phyloP scores from a whole-genome alignment of 2,888 invertebrate species.

The Apotomis betuletana region DNA sequence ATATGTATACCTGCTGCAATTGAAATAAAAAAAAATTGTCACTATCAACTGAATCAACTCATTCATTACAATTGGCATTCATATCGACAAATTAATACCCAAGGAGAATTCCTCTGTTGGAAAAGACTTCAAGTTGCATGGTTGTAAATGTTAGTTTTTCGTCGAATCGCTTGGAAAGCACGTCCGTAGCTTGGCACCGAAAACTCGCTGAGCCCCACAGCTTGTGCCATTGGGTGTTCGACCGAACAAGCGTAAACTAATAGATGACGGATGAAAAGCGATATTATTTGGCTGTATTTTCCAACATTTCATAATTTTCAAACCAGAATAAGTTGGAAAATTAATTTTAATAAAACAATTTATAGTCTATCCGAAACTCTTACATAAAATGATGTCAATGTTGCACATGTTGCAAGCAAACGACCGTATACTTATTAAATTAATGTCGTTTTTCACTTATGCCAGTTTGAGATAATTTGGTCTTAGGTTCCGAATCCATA shows the following conservation, averaged over 20 bases:
- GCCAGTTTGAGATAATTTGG: too few relatives aligned
- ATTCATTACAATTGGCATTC: slow-evolving; percentile 23
- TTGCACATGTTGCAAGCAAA: too few relatives aligned
- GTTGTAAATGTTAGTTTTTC: slow-evolving; percentile 19
- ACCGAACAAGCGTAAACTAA: slow-evolving; percentile 6
- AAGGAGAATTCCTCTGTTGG: background rate
- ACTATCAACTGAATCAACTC: background rate
- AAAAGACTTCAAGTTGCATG: background rate
- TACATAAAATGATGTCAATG: too few relatives aligned
- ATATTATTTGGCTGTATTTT: too few relatives aligned
- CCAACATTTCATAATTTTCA: too few relatives aligned
- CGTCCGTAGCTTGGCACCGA: slow-evolving; percentile 15
- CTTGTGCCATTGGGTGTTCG: slow-evolving; percentile 27
- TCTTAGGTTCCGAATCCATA: too few relatives aligned
- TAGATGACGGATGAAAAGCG: too few relatives aligned
- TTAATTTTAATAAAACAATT: too few relatives aligned
- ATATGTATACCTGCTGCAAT: background rate
- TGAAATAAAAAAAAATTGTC: background rate
- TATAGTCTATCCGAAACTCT: too few relatives aligned
- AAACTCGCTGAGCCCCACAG: slow-evolving; percentile 28
- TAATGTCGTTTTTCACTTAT: too few relatives aligned
- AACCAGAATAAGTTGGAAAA: too few relatives aligned
- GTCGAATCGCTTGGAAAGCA: slow-evolving; percentile 20
- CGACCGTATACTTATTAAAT: too few relatives aligned
- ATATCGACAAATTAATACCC: background rate